Evolutionary conservation across 2,888 invertebrate genomes (phyloP).

Genomic region (Hypomecis atomaria): DNA sequence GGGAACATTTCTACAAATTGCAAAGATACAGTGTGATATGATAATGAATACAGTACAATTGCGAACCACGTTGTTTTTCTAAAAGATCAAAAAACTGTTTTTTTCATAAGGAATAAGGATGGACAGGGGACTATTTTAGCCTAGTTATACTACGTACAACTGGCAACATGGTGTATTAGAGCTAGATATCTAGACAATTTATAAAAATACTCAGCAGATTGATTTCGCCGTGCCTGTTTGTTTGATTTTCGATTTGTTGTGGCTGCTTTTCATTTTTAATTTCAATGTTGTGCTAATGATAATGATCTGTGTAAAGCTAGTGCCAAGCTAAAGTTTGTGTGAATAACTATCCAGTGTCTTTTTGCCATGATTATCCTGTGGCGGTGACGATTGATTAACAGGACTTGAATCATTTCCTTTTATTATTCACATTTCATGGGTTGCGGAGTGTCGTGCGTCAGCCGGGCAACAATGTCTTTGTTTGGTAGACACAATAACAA

Average conservation of each 20-base stretch:
- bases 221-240: background rate
- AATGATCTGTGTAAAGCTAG: conserved; percentile 6
- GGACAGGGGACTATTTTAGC: no score
- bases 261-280: background rate
- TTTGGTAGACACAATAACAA: conserved; percentile 66
- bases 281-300: background rate
- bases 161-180: background rate
- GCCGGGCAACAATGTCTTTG: conserved; percentile 73
- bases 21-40: no score
- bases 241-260: conserved; percentile 4
- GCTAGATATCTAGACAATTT: no score
- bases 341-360: background rate
- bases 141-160: background rate
- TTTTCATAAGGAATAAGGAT: no score
- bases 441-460: conserved; percentile 74
- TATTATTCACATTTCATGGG: conserved; percentile 69
- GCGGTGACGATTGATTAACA: conserved; percentile 53
- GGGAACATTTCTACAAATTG: no score
- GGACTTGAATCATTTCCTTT: conserved; percentile 29
- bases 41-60: no score
- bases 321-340: background rate
- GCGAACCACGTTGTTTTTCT: no score
- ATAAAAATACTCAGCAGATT: no score
- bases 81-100: no score
- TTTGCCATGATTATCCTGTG: conserved; percentile 48